Conservation (phyloP, 2,797 vertebrate species). For the Hypotaenidia okinawae region DNA sequence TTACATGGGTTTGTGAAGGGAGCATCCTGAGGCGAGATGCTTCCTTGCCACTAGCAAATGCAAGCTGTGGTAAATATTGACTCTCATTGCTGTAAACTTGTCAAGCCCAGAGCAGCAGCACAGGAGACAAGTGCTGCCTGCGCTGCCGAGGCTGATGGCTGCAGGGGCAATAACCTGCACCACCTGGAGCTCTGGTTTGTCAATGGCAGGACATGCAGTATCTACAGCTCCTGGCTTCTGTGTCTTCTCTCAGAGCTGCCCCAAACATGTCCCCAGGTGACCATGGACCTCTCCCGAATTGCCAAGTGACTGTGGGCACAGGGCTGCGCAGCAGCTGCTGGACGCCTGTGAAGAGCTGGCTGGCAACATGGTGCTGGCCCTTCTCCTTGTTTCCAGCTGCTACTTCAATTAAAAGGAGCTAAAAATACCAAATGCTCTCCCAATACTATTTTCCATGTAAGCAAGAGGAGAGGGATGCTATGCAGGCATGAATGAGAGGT, state of each 20-base stretch:
- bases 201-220: not conserved
- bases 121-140: not conserved
- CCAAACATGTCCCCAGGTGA: not conserved
- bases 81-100: not conserved
- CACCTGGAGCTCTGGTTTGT: not conserved
- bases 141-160: not conserved
- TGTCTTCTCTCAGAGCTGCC: not conserved
- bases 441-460: not conserved
- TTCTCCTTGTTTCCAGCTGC: conserved; percentile 31
- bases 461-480: conserved; percentile 12
- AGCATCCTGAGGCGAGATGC: not conserved
- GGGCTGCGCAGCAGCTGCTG: not conserved
- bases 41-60: not conserved
- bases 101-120: not conserved
- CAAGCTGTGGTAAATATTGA: not conserved
- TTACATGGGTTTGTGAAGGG: not conserved
- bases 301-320: rapidly evolving
- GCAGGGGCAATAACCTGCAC: not conserved
- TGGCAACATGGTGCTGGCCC: not conserved
- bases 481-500: not conserved
- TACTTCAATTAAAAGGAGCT: conserved; percentile 39
- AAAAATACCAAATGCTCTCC: conserved; percentile 42
- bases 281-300: not conserved
- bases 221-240: not conserved
- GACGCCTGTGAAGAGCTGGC: not conserved